Base-by-base conservation (phyloP, 1,140 invertebrate genomes). In the Argopecten irradians region DNA sequence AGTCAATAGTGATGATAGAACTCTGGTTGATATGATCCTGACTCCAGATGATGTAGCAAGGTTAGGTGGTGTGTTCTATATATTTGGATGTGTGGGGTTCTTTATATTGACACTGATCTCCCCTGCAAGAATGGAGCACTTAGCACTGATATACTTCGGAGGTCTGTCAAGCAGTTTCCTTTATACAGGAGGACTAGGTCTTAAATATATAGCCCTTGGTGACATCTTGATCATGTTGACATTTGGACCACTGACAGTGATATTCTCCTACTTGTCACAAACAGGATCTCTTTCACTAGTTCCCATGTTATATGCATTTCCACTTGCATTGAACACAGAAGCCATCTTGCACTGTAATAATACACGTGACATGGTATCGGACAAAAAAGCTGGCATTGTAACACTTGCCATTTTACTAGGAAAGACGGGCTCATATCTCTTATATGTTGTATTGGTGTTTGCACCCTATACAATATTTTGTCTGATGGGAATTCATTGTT, bases 311-410 rank as follows among this genome's bases (percentile, higher is more conserved):
- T 99, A 99, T 96, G 98, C 98, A 28, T 97, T 99, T 92, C 98
- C 98, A 14, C 95, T 99, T 89, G 98, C 98, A 11, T 95, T 99
- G 0, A 99, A 99, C 92, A 98, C 98, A 14, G 98, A 99, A 95
- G 98, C 98, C 34, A 99, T 99, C 93, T 96, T 99, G 83, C 98
- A 99, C 94, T 98, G 98, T 92, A 99, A 99, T 92, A 99, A 99
- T 94, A 98, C 98, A 0, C 96, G 98, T 90, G 98, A 99, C 96
- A 96, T 98, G 91, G 98, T 98, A 89, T 97, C 96, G 90, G 98
- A 99, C 94, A 97, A 97, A 85, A 97, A 96, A 93, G 98, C 97
- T 88, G 98, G 98, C 71, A 98, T 98, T 90, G 97, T 99, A 0
- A 99, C 98, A 9, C 95, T 99, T 90, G 98, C 98, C 13, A 99